Conservation (phyloP, 35 echinoderm and acorn worm species). For the Eucidaris tribuloides region DNA sequence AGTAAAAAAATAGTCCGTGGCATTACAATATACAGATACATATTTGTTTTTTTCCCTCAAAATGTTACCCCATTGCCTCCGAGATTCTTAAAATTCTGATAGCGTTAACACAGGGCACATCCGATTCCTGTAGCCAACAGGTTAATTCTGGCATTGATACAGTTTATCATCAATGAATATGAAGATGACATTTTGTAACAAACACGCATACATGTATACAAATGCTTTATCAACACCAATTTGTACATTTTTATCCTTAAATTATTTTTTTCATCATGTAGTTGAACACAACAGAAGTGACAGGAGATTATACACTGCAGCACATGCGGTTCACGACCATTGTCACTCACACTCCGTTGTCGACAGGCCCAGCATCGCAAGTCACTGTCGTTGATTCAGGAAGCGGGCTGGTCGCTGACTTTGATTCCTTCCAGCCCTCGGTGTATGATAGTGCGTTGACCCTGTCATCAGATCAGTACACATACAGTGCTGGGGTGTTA, state of each 20-base stretch:
- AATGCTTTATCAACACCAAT: too few species aligned
- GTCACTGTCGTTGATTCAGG: not conserved
- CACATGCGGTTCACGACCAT: constrained; percentile 46
- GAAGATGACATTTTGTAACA: not conserved
- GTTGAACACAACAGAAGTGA: not conserved
- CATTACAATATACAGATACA: too few species aligned
- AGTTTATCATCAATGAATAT: not conserved
- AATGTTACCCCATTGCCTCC: too few species aligned
- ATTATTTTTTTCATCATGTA: not conserved
- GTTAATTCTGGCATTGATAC: not conserved
- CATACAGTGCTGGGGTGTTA: not conserved
- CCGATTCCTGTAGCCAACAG: not conserved
- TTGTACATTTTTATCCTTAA: not conserved
- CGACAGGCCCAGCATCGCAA: constrained; percentile 1
- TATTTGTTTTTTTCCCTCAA: too few species aligned
- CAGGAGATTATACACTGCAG: constrained; percentile 19
- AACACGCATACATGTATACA: too few species aligned
- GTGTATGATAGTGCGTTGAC: not conserved
- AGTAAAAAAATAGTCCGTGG: too few species aligned
- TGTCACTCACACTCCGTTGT: not conserved
- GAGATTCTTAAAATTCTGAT: too few species aligned
- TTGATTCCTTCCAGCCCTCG: not conserved
- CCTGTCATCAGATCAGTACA: not conserved
- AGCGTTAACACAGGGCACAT: not conserved
- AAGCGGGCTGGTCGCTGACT: not conserved